phyloP scores from a whole-genome alignment of 2,113 vertebrate genomes.

The Dromas ardeola region DNA sequence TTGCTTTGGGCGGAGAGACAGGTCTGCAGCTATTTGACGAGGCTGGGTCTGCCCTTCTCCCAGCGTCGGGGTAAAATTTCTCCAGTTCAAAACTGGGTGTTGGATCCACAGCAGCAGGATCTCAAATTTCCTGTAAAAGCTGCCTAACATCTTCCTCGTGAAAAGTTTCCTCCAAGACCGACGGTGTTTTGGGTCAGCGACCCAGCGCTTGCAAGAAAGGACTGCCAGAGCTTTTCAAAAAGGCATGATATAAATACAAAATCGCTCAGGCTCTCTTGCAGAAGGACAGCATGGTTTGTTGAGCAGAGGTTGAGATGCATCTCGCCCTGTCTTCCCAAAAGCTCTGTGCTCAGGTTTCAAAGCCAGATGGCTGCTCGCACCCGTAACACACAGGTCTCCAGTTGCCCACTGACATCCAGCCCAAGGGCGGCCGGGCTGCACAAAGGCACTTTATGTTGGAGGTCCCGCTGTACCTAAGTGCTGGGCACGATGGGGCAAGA shows the following conservation, averaged over 20 bases:
- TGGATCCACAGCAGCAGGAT: background rate
- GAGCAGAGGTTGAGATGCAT: slow-evolving; percentile 47
- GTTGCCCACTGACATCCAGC: no score
- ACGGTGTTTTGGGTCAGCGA: background rate
- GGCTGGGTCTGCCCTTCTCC: background rate
- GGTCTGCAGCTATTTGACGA: background rate
- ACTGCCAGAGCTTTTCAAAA: background rate
- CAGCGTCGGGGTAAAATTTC: no score
- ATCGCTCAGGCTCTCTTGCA: slow-evolving; percentile 12
- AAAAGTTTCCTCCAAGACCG: background rate
- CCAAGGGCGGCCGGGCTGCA: accelerated
- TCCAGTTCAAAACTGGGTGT: background rate
- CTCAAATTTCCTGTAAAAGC: background rate
- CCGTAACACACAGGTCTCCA: background rate
- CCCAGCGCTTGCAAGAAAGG: background rate
- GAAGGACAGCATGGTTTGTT: background rate
- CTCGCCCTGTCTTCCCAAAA: background rate
- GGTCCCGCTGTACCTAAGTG: background rate
- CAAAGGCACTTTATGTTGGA: no score
- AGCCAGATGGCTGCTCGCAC: background rate
- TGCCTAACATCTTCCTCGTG: background rate
- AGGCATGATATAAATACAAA: slow-evolving; percentile 37
- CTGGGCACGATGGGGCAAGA: background rate
- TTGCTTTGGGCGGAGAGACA: background rate
- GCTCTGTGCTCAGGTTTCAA: background rate